Conservation (phyloP, 2,113 vertebrate genomes). For the Heptranchias perlo region DNA sequence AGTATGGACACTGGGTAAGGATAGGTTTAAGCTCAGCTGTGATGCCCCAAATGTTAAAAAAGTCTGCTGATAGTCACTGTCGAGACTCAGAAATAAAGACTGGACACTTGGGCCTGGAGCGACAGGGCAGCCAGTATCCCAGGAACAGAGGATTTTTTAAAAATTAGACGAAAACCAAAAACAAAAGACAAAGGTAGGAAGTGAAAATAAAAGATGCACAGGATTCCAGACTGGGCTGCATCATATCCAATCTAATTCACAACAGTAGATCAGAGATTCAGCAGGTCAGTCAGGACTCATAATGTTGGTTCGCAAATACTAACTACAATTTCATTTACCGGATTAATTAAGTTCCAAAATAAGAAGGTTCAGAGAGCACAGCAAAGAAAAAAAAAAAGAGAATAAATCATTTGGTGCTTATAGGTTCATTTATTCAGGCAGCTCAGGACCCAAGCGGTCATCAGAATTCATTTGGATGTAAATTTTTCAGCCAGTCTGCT, state of each 20-base stretch:
- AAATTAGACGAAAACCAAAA: background rate
- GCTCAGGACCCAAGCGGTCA: background rate
- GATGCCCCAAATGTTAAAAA: background rate
- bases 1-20: background rate
- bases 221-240: background rate
- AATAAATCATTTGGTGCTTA: constrained; percentile 25
- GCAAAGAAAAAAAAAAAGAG: background rate
- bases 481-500: constrained; percentile 20
- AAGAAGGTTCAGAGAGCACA: constrained; percentile 1
- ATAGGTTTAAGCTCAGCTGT: background rate
- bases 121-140: background rate
- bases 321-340: constrained; percentile 28
- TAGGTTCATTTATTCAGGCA: constrained; percentile 18
- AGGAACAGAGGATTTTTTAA: background rate
- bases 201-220: background rate
- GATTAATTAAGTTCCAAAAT: constrained; percentile 23
- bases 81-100: background rate
- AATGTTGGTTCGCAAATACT: background rate
- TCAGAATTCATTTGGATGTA: constrained; percentile 33
- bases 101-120: background rate
- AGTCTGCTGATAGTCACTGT: background rate
- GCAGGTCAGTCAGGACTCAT: background rate
- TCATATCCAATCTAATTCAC: background rate
- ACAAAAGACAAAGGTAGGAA: background rate
- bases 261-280: background rate